Conservation (phyloP, 2,797 vertebrate genomes). For the Phalanger gymnotis region DNA sequence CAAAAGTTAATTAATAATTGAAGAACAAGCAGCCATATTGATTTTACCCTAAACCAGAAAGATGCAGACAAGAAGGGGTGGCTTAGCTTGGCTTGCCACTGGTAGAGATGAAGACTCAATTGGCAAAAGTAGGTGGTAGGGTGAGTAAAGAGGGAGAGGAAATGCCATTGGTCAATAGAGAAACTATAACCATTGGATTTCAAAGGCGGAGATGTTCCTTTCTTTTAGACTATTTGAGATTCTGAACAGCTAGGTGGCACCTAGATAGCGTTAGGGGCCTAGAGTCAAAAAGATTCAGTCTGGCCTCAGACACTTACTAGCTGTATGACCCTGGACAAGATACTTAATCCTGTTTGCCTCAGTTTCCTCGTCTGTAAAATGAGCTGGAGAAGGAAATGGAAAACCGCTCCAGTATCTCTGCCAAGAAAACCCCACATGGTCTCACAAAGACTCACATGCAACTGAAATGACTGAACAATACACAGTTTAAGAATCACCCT, state of each 20-base stretch:
- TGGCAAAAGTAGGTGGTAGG: background rate
- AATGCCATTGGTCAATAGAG: background rate
- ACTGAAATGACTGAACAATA: background rate
- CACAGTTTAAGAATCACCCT: background rate
- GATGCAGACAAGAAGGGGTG: background rate
- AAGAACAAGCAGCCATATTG: constrained; percentile 66
- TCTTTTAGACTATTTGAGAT: background rate
- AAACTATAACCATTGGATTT: background rate
- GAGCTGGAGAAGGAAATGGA: background rate
- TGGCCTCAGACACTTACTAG: background rate
- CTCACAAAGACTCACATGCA: background rate
- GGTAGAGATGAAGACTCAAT: constrained; percentile 55
- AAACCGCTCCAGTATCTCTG: background rate
- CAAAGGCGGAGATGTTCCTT: background rate
- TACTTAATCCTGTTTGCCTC: background rate
- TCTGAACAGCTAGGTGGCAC: background rate
- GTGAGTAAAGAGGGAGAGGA: background rate
- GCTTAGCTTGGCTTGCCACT: background rate
- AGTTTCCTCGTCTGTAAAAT: background rate
- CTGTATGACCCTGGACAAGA: background rate
- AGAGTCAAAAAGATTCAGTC: background rate
- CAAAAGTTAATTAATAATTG: constrained; percentile 72
- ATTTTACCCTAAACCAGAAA: constrained; percentile 75
- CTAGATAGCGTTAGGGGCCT: background rate
- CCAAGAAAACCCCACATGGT: background rate